Conservation (phyloP, 2,797 vertebrate species). For the Argya squamiceps region DNA sequence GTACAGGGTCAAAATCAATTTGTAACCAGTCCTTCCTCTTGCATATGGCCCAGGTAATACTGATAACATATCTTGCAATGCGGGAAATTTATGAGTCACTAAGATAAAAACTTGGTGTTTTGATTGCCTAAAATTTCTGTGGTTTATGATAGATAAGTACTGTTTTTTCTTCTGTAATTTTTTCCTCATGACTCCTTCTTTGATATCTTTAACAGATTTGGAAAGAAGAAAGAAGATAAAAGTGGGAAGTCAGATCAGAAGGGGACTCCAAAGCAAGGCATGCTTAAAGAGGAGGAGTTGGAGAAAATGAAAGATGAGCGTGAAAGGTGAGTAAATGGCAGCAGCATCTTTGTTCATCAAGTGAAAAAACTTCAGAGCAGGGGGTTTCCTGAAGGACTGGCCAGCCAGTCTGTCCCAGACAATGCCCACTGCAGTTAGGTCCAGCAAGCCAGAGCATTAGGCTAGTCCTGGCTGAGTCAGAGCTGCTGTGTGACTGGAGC, state of each 20-base stretch:
- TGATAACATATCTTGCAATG: not conserved
- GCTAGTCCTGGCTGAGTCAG: fast-evolving
- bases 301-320: conserved; percentile 91
- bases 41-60: not conserved
- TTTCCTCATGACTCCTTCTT: conserved; percentile 1
- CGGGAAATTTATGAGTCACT: not conserved
- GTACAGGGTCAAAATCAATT: not conserved
- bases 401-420: not conserved
- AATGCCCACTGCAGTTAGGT: not conserved
- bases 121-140: not conserved
- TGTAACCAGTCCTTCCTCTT: not conserved
- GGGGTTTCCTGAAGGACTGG: not conserved
- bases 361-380: not conserved
- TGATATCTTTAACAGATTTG: conserved; percentile 83
- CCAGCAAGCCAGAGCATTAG: not conserved
- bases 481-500: not conserved
- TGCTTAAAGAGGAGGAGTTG: conserved; percentile 85
- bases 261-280: conserved; percentile 75
- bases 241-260: conserved; percentile 84
- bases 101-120: not conserved
- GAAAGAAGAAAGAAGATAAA: conserved; percentile 94
- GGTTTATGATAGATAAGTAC: not conserved
- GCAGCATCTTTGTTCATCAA: not conserved
- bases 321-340: conserved; percentile 81
- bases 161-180: not conserved